Evolutionary conservation across 2,888 invertebrate genomes (phyloP), one percentile per base, ranked within the genome.

Genomic region (Mythimna albipuncta): DNA sequence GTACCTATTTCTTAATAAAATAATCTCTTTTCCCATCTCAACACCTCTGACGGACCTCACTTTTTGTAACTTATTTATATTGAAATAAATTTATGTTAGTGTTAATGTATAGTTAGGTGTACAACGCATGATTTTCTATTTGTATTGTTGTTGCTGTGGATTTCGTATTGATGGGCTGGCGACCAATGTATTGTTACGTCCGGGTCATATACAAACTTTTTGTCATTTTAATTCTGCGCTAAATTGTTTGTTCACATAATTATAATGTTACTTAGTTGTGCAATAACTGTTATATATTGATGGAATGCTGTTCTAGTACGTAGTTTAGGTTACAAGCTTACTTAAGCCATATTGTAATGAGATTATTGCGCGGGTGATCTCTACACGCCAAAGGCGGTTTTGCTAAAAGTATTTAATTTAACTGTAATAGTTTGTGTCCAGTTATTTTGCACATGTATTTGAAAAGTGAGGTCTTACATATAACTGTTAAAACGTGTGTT

Each of bases 291-390:
- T 82, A 73, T 86, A 84, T 81, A 84, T 85, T 64, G 82, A 85
- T 87, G 78, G 81, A 85, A 82, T 77, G 81, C 82, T 88, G 83
- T 88, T 87, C 79, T 91, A 91, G 88, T 83, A 76, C 44, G 77
- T 88, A 87, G 82, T 84, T 89, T 90, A 90, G 87, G 80, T 84
- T 91, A 87, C 81, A 82, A 82, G 81, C 86, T 88, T 89, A 86
- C 85, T 87, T 90, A 89, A 90, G 92, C 92, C 93, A 92, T 92
- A 91, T 91, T 86, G 86, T 90, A 87, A 87, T 91, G 93, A 94
- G 94, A 94, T 94, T 94, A 93, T 88, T 90, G 89, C 82, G 89
- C 89, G 88, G 89, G 89, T 87, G 93, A 94, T 93, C 93, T 94
- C 93, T 85, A 84, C 67, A 88, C 93, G 93, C 93, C 92, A 91